Percentiles rank a stretch among this genome's conserved stretches.
These are phyloP conservation scores for Coregonus suidteri DNA, from an alignment of 2,797 vertebrate species.

Conservation along the genomic window DNA sequence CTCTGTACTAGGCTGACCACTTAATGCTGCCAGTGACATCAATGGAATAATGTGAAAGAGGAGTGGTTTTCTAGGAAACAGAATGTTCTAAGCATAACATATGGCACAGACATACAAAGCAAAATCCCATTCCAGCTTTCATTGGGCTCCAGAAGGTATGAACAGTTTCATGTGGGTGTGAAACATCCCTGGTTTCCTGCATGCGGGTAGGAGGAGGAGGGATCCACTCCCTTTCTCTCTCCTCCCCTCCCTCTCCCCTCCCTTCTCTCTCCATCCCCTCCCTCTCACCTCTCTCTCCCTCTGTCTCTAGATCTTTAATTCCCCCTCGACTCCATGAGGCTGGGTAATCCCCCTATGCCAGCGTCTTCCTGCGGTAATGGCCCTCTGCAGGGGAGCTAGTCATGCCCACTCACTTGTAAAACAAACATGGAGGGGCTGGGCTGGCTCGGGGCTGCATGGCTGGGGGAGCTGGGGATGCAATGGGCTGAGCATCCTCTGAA, in stretches of 20 bases:
- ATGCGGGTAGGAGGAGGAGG: background rate
- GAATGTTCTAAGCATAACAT: constrained; percentile 55
- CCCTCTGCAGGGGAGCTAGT: constrained; percentile 19
- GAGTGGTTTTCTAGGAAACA: constrained; percentile 52
- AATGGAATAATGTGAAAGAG: constrained; percentile 58
- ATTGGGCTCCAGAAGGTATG: background rate
- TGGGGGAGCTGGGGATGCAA: background rate
- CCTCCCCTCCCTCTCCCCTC: background rate
- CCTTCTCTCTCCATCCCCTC: background rate
- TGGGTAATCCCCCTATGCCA: constrained; percentile 33
- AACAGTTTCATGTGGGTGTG: constrained; percentile 7
- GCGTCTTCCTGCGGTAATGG: constrained; percentile 23
- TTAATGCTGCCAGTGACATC: constrained; percentile 66
- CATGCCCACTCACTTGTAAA: constrained; percentile 39
- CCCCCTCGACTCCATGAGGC: background rate
- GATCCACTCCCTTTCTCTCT: background rate
- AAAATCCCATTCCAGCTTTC: constrained; percentile 37
- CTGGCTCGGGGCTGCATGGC: background rate
- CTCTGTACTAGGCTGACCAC: constrained; percentile 55
- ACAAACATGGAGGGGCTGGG: constrained; percentile 22
- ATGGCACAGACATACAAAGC: constrained; percentile 28
- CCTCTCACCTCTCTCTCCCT: too few species aligned
- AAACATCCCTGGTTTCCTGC: background rate
- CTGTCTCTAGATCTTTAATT: too few species aligned
- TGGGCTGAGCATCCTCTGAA: constrained; percentile 44